Base-by-base conservation (phyloP, 2,888 invertebrate genomes). In the Hypomecis punctinalis region DNA sequence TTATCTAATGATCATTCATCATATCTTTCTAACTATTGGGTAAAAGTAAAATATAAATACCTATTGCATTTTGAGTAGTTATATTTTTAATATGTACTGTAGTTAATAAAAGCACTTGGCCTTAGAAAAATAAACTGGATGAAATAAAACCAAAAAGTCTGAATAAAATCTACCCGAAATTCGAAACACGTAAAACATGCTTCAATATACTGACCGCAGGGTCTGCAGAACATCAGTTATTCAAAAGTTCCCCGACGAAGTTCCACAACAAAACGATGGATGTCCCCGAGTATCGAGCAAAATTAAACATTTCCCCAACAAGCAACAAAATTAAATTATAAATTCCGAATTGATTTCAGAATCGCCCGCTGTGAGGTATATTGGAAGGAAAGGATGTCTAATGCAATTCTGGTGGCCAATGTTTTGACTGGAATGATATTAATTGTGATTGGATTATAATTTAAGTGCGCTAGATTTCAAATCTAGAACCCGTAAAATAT, bases 251-350 rank as follows among this genome's bases (percentile, higher is more conserved):
- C 67, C 70, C 67, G 67, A 53, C 63, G 63, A 73, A 73, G 70
- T 76, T 71, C 61, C 70, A 52, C 55, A 71, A 77, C 74, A 72
- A 70, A 72, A 69, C 69, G 69, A 68, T 75, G 68, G 70, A 63
- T 74, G 76, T 75, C 76, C 69, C 67, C 71, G 74, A 61, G 78
- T 79, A 76, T 78, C 72, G 71, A 71, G 70, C 74, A 72, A 83
- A 85, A 83, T 85, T 83, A 84, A 86, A 87, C 81, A 84, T 84
- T 85, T 82, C 76, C 62, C 62, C 56, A 62, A 54, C 62, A 62
- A 67, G 77, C 76, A 69, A 76, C 79, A 76, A 86, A 85, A 89
- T 89, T 86, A 85, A 88, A 86, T 88, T 86, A 86, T 84, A 77
- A 86, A 88, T 89, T 86, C 84, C 77, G 78, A 87, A 89, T 88